phyloP scores from a whole-genome alignment of 1,140 invertebrate species.

The Listronotus bonariensis region DNA sequence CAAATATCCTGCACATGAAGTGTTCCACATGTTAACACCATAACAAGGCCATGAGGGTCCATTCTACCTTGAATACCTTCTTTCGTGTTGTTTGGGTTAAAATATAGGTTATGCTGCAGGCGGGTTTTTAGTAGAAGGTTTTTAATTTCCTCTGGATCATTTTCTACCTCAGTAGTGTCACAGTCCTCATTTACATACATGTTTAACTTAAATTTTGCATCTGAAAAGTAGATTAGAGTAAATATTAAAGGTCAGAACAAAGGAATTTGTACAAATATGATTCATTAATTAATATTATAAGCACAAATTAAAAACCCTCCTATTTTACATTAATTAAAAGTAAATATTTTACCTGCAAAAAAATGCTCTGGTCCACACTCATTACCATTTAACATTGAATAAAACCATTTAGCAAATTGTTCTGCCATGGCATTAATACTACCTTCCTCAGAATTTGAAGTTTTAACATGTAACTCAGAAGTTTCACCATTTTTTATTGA shows the following conservation, averaged over 20 bases:
- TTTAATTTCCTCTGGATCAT: slow-evolving; percentile 47
- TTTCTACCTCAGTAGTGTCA: slow-evolving; percentile 41
- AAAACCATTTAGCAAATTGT: slow-evolving; percentile 67
- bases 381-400: slow-evolving; percentile 60
- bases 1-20: slow-evolving; percentile 59
- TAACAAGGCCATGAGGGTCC: slow-evolving; percentile 65
- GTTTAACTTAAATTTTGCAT: slow-evolving; percentile 51
- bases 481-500: neutral
- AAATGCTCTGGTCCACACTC: slow-evolving; percentile 61
- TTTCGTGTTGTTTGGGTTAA: slow-evolving; percentile 63
- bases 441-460: slow-evolving; percentile 12
- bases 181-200: slow-evolving; percentile 46
- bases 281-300: no score
- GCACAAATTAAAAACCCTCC: no score
- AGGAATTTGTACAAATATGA: no score
- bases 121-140: slow-evolving; percentile 54
- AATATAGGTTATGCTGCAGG: slow-evolving; percentile 59
- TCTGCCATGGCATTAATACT: slow-evolving; percentile 57
- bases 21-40: slow-evolving; percentile 65
- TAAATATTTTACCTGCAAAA: slow-evolving; percentile 51
- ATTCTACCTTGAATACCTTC: slow-evolving; percentile 62
- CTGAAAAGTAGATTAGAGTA: slow-evolving; percentile 36
- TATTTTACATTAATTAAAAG: no score
- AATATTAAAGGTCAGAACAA: no score
- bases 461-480: neutral